phyloP scores from a whole-genome alignment of 2,797 vertebrate species.

The Carcharodon carcharias region DNA sequence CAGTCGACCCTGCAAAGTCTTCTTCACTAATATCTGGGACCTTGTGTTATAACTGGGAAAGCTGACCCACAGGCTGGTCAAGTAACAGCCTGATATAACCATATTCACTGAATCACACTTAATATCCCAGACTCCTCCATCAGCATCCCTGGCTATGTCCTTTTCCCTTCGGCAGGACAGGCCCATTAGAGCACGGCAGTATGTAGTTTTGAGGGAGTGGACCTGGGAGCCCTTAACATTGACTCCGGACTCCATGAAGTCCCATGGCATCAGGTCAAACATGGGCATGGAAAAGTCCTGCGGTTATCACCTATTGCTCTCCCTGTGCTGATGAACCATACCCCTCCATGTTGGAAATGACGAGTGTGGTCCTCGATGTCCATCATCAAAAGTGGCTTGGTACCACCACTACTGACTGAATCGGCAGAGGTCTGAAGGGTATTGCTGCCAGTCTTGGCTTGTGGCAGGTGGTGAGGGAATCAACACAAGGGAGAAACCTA shows the following conservation, averaged over 20 bases:
- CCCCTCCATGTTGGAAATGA: background rate
- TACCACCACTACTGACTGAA: background rate
- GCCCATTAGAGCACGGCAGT: background rate
- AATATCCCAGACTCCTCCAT: background rate
- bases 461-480: too few species aligned
- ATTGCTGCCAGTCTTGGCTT: background rate
- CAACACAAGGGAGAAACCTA: too few species aligned
- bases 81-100: background rate
- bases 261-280: background rate
- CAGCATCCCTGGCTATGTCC: too few species aligned
- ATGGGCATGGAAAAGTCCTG: background rate
- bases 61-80: background rate
- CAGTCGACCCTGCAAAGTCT: background rate
- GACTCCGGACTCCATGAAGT: background rate
- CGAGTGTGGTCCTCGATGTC: background rate
- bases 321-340: background rate
- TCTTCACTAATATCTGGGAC: background rate
- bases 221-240: background rate
- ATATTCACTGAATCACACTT: background rate
- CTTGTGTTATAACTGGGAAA: background rate
- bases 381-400: background rate
- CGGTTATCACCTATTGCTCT: background rate
- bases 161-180: background rate
- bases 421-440: background rate
- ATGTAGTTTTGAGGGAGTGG: background rate